Evolutionary conservation across 1,140 invertebrate genomes (phyloP).

Genomic region (Melipona quadrifasciata): DNA sequence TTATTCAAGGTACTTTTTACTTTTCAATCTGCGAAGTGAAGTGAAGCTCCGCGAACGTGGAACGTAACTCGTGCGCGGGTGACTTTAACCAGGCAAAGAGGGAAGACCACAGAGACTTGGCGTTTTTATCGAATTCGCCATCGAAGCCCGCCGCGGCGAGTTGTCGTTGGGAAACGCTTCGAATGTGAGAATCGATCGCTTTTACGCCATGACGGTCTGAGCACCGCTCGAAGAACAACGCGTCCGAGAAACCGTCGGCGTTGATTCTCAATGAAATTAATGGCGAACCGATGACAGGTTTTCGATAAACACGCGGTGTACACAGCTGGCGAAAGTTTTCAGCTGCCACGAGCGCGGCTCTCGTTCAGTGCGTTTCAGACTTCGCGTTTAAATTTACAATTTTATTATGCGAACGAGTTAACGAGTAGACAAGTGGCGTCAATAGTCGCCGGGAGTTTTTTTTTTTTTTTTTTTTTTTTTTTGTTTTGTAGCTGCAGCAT

Average conservation of each 20-base stretch:
- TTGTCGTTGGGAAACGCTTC: slow-evolving; percentile 6
- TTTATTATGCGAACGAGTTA: not conserved
- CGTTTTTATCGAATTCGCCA: too few species aligned
- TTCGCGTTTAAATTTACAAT: not conserved
- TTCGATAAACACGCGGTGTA: slow-evolving; percentile 10
- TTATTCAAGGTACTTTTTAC: too few species aligned
- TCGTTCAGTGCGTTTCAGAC: not conserved
- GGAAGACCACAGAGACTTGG: too few species aligned
- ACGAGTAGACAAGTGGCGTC: not conserved
- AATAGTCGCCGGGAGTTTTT: not conserved
- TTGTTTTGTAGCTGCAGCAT: not conserved
- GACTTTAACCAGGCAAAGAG: too few species aligned
- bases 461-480: not conserved
- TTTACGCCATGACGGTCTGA: not conserved
- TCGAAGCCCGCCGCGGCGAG: too few species aligned
- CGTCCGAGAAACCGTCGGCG: not conserved
- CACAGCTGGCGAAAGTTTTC: not conserved
- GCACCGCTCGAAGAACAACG: not conserved
- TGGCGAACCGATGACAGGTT: not conserved
- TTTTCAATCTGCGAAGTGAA: too few species aligned
- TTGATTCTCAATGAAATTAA: slow-evolving; percentile 22
- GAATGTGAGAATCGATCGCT: slow-evolving; percentile 41
- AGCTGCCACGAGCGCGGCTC: not conserved
- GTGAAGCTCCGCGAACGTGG: too few species aligned
- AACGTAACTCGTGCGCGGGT: not conserved